Base-by-base conservation (phyloP, 2,888 invertebrate species). In the Polyommatus icarus region DNA sequence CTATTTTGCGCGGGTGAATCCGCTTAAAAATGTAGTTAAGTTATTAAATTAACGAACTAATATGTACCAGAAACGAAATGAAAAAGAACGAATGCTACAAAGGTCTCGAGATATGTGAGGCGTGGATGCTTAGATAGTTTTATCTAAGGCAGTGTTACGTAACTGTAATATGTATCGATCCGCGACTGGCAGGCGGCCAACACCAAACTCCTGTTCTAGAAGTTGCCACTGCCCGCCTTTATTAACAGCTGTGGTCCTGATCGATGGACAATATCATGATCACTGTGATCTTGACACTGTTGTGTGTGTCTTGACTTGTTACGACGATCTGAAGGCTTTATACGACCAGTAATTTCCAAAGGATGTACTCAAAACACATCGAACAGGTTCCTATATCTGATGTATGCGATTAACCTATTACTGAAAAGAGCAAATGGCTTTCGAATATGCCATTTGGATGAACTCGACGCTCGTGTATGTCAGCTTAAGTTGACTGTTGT, bases 161-260 rank as follows among this genome's bases (percentile, higher is more conserved):
- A 91, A 92, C 85, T 85, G 85, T 90, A 93, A 91, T 92, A 85
- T 85, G 85, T 90, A 93, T 93, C 91, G 93, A 92, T 90, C 92
- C 83, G 83, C 82, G 85, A 87, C 85, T 92, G 93, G 93, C 92
- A 87, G 87, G 80, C 84, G 88, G 93, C 93, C 93, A 93, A 89
- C 89, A 88, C 87, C 86, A 88, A 90, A 88, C 84, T 82, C 82
- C 85, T 85, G 84, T 85, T 87, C 86, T 86, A 86, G 86, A 88
- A 88, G 85, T 82, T 82, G 24, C 67, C 67, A 32, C 67, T 32
- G 67, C 24, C 29, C 15, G 67, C 29, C 67, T 67, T 67, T 67
- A 67, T 67, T 15, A 67, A 67, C 67, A 67, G 29, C 67, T 67
- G 67, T 67, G 67, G 67, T 67, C 67, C 67, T 67, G 67, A 67